Base-by-base conservation (phyloP, 1,140 invertebrate species). In the Dinoponera quadriceps region DNA sequence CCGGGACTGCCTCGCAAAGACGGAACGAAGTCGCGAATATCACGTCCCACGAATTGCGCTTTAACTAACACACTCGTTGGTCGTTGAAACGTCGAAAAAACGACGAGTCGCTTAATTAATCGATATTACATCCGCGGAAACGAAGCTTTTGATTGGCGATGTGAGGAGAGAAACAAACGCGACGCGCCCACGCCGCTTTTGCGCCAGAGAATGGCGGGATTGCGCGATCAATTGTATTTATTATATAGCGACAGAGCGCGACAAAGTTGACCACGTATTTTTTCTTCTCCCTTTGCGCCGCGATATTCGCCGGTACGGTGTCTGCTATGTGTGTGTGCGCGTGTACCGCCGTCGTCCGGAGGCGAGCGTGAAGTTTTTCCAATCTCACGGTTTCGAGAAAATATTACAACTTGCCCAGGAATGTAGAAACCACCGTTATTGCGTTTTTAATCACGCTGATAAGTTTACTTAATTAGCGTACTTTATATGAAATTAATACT, bases 71-170 rank as follows among this genome's bases (percentile, higher is more conserved):
- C 14, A 22, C 16, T 22, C 22, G 22, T 48, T 5, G 2, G 13
- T 14, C 11, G 9, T 16, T 14, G 27, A 18, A 51, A 60, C 5
- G 38, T 18, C 2, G 22, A 60, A 33, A 72, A 48, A 29, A 60
- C 16, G 18, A 54, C 11, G 3, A 33, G 25, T 22, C 29, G 16
- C 11, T 44, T 49, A 60, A 57, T 57, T 33, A 74, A 38, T 72
- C 29, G 51, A 4, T 48, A 44, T 75, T 62, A 48, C 72, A 4
- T 3, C 29, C 62, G 16, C 14, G 20, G 38, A 48, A 80, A 59
- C 18, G 22, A 57, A 71, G 33, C 51, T 71, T 71, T 68, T 71
- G 65, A 80, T 57, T 51, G 38, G 22, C 4, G 33, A 57, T 57
- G 33, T 14, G 33, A 66, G 38, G 9, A 25, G 33, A 55, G 38